These are phyloP conservation scores for Callinectes sapidus DNA, from an alignment of 2,888 invertebrate genomes.

Conservation along the genomic window DNA sequence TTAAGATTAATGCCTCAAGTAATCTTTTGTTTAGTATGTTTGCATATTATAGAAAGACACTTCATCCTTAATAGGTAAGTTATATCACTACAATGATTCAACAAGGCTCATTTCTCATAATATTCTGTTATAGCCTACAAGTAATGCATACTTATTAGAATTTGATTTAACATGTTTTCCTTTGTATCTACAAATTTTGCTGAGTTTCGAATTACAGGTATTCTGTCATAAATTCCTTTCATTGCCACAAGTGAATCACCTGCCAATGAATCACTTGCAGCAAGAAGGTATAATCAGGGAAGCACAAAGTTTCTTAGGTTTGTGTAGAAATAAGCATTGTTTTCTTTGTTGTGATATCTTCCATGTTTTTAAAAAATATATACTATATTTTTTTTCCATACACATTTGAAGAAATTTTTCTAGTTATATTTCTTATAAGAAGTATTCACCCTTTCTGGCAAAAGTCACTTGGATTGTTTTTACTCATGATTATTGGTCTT, in stretches of 20 bases:
- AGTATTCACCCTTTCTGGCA: background rate
- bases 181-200: conserved; percentile 12
- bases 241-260: background rate
- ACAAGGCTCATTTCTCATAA: conserved; percentile 10
- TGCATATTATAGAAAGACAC: conserved; percentile 10
- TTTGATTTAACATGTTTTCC: background rate
- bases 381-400: background rate
- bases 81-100: background rate
- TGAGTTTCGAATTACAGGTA: background rate
- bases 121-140: background rate
- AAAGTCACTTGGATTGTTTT: background rate
- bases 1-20: background rate
- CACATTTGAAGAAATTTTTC: background rate
- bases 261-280: background rate
- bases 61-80: conserved; percentile 20
- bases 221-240: background rate
- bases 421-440: background rate
- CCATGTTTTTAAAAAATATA: background rate
- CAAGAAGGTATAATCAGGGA: background rate
- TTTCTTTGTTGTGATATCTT: conserved; percentile 34
- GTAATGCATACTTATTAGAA: background rate
- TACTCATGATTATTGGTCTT: background rate
- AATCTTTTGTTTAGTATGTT: conserved; percentile 3
- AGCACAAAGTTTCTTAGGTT: background rate
- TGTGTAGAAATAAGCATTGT: conserved; percentile 6